Evolutionary conservation across 2,888 invertebrate species (phyloP), one percentile per base, ranked within the genome.

Genomic region (Vanessa cardui): DNA sequence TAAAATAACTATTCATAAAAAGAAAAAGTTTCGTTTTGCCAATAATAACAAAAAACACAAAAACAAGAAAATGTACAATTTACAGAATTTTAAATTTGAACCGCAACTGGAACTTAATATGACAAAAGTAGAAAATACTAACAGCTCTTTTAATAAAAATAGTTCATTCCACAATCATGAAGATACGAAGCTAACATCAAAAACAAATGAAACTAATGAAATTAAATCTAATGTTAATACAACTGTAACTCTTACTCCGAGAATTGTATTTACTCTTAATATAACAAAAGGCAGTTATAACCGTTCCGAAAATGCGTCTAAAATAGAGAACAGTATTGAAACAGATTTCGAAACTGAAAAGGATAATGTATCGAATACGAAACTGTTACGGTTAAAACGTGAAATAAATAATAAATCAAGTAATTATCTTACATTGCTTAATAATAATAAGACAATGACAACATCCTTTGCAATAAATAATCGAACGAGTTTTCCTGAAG

Each of bases 1-100:
- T 64, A 90, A 88, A 80, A 80, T 87, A 72, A 83, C 83, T 49
- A 82, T 89, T 31, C 89, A 90, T 68, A 91, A 89, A 76, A 92
- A 89, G 76, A 92, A 89, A 77, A 92, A 89, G 75, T 72, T 82
- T 1, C 84, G 82, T 64, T 56, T 70, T 18, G 83, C 73, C 64
- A 86, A 78, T 72, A 83, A 72, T 67, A 86, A 78, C 65, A 92
- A 89, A 75, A 90, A 87, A 73, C 88, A 90, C 69, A 78, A 84
- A 62, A 90, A 86, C 72, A 92, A 90, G 71, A 71, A 87, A 39
- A 80, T 47, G 4, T 56, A 88, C 62, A 81, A 85, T 20, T 85
- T 85, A 63, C 87, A 87, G 68, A 85, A 85, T 67, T 78, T 84
- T n/a, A 86, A 86, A 75, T 68, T 85, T 65, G 82, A 85, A 56